Percentiles rank a stretch among this genome's conserved stretches.
These are phyloP conservation scores for Nineta flava DNA, from an alignment of 2,888 invertebrate genomes.

Conservation along the genomic window DNA sequence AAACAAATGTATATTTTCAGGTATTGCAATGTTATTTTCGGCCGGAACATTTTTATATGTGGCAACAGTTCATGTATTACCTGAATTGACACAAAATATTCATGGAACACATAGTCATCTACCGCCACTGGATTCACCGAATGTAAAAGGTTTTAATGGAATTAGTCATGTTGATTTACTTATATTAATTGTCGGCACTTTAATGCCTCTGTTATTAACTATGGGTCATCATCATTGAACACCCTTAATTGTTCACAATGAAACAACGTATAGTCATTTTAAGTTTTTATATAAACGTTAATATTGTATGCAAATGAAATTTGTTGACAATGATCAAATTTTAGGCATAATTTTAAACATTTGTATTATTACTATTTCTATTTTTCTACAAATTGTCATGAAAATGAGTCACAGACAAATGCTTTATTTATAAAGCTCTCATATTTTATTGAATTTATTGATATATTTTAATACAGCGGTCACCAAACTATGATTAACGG, in stretches of 20 bases:
- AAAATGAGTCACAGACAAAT: too few relatives aligned
- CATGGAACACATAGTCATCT: constrained; percentile 30
- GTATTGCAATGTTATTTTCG: constrained; percentile 94
- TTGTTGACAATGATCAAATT: too few relatives aligned
- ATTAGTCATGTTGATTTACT: constrained; percentile 65
- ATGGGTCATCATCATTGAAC: constrained; percentile 75
- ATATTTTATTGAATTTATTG: too few relatives aligned
- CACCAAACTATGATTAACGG: too few relatives aligned
- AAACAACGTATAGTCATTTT: too few relatives aligned
- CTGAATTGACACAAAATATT: constrained; percentile 63
- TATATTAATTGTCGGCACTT: constrained; percentile 70
- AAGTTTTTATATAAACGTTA: too few relatives aligned
- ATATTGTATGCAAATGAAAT: too few relatives aligned
- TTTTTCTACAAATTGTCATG: too few relatives aligned
- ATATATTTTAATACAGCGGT: too few relatives aligned
- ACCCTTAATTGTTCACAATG: neutral
- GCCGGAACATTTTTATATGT: constrained; percentile 98
- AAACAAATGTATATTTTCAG: constrained; percentile 30
- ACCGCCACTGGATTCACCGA: constrained; percentile 23
- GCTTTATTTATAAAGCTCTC: too few relatives aligned
- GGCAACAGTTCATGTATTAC: constrained; percentile 94
- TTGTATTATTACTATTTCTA: too few relatives aligned
- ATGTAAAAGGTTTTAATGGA: constrained; percentile 24
- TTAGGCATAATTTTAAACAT: too few relatives aligned
- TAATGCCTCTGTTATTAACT: constrained; percentile 79